phyloP scores from a whole-genome alignment of 2,888 invertebrate species.

The Eulithis prunata region DNA sequence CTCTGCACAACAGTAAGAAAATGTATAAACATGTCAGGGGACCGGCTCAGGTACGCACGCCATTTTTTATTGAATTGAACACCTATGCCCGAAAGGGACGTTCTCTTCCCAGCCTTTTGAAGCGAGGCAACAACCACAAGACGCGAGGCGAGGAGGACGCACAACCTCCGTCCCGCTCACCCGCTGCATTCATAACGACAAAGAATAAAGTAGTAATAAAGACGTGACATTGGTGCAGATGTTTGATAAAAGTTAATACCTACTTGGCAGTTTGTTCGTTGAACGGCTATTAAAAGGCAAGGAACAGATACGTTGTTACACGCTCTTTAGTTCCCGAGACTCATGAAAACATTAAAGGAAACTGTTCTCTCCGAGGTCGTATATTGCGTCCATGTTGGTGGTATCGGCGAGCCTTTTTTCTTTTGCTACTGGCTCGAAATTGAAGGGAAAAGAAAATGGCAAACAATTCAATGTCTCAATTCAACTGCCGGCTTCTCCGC shows the following conservation, averaged over 20 bases:
- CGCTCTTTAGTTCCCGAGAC: conserved; percentile 76
- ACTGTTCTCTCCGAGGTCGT: conserved; percentile 69
- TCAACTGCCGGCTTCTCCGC: conserved; percentile 60
- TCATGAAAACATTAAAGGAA: conserved; percentile 81
- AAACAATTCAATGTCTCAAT: conserved; percentile 80
- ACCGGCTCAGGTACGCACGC: conserved; percentile 82
- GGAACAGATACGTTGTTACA: conserved; percentile 78
- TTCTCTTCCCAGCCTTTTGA: conserved; percentile 63
- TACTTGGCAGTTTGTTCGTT: conserved; percentile 75
- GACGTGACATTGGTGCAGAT: conserved; percentile 83
- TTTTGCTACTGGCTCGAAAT: conserved; percentile 75
- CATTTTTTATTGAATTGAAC: conserved; percentile 82
- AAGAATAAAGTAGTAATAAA: conserved; percentile 82
- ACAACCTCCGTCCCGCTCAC: conserved; percentile 53
- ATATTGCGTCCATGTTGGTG: conserved; percentile 73
- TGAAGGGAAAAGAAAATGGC: conserved; percentile 76
- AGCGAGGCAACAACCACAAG: conserved; percentile 57
- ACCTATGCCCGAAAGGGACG: conserved; percentile 77
- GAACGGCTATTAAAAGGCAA: conserved; percentile 76
- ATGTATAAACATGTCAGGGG: conserved; percentile 81
- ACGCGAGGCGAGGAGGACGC: conserved; percentile 57
- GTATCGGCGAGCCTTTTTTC: conserved; percentile 70
- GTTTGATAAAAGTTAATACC: conserved; percentile 80
- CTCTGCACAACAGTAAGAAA: conserved; percentile 75
- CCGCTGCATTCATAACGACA: conserved; percentile 78